Evolutionary conservation across 2,113 vertebrate genomes (phyloP), one percentile per base, ranked within the genome.

Genomic region (Aspidoscelis tigris): DNA sequence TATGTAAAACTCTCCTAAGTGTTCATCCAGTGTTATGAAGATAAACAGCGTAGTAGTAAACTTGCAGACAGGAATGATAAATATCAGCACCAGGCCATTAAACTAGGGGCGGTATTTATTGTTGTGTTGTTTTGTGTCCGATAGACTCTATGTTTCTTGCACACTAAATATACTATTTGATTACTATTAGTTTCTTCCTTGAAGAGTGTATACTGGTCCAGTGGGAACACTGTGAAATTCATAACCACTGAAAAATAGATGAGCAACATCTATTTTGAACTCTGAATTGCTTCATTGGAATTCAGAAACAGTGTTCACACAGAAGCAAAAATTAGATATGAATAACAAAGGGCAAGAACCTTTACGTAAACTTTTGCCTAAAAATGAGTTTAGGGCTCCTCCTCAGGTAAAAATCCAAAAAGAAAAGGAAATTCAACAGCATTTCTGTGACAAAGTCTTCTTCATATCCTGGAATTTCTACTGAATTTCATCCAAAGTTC

Each of bases 51-150:
- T 44, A 79, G 12, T 58, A 76, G 79, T 75, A 85, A 69, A 61
- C 33, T 3, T 41, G 7, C 5, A 68, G 44, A 24, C 61, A 81
- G 80, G 10, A 22, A 76, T 84, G 26, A 43, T 73, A 44, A 1
- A 87, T 86, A 74, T 76, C 81, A 84, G 39, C 41, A 73, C 18
- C 6, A 33, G 71, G 64, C 61, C 61, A 85, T 80, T 84, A 50
- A 39, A 75, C 2, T 1, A 77, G 0, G 76, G 43, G 83, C 6
- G 78, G 68, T 78, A 76, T 64, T 89, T 24, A 26, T 6, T 66
- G 6, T 61, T 11, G 2, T 53, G 65, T 18, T n/a, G 72, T 53
- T 58, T 61, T 78, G 64, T 77, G 58, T 69, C 44, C 76, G 69
- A 76, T n/a, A 80, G 70, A 50, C 55, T 79, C 70, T 24, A 50